A percentile compares a stretch with the other conserved stretches of the same genome.
Evolutionary conservation across 1,140 invertebrate species (phyloP).

Genomic region (Drosophila triauraria): DNA sequence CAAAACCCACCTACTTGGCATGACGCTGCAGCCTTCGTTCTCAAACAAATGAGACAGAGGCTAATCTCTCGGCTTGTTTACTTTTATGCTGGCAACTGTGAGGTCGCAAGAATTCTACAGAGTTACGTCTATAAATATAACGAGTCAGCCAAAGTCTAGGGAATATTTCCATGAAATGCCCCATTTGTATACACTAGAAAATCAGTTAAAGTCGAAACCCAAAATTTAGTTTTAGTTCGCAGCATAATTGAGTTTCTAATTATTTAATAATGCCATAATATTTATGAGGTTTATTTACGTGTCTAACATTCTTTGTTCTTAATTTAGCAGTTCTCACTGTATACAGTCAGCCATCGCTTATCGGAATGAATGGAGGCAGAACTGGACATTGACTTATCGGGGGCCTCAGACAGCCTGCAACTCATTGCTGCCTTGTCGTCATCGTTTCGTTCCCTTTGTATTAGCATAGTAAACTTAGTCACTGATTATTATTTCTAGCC

Average conservation of each 20-base stretch:
- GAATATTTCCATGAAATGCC: background rate
- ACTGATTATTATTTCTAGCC: background rate
- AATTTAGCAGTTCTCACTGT: conserved; percentile 1
- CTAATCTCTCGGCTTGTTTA: conserved; percentile 31
- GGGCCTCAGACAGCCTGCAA: background rate
- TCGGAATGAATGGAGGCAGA: background rate
- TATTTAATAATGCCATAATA: no score
- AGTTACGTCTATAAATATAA: background rate
- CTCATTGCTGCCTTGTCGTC: background rate
- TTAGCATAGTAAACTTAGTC: background rate
- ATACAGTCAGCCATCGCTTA: background rate
- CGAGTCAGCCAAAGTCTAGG: background rate
- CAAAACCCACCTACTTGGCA: conserved; percentile 12
- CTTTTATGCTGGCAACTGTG: conserved; percentile 15
- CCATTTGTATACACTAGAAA: background rate
- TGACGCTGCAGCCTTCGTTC: conserved; percentile 3
- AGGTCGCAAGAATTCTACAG: conserved; percentile 4
- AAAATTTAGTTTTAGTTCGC: background rate
- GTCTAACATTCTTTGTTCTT: background rate
- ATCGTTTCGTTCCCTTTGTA: background rate
- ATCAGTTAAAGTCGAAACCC: background rate
- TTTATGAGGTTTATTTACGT: background rate
- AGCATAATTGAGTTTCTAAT: no score
- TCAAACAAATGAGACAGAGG: background rate
- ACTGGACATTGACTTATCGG: background rate